Evolutionary conservation across 1,140 invertebrate genomes (phyloP), one percentile per base, ranked within the genome.

Genomic region (Oncopeltus fasciatus): DNA sequence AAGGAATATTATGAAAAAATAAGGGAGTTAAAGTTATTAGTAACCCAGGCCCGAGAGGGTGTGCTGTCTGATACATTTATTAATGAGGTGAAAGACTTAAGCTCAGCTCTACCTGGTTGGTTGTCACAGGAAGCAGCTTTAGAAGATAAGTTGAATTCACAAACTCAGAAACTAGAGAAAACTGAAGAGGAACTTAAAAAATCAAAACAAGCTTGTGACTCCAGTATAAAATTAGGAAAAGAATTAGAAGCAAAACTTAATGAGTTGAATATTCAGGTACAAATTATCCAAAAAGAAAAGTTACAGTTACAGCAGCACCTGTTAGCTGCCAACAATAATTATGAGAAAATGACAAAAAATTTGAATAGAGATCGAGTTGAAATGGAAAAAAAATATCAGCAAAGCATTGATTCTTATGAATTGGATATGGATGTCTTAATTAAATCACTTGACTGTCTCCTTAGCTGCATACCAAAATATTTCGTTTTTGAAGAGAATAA

Each of bases 391-490:
- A 29, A 57, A 16, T n/a, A 29, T 18, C 14, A 33, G 1, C n/a
- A 57, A 11, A 20, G n/a, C 9, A 16, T 57, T n/a, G n/a, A 57
- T 29, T 57, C 56, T 29, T 57, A 21, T 33, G 56, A 57, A 57
- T n/a, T n/a, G 29, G 56, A 57, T 33, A 14, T 57, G 9, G 16
- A 20, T 33, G 24, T 21, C 20, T 31, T 57, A 29, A 33, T 18
- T 24, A 57, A 57, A 20, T n/a, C 56, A 21, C 33, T 57, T 5
- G 18, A 38, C 16, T 26, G 31, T n/a, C 20, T 57, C 5, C 8
- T 38, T 8, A 8, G 2, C 26, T 24, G 12, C 24, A 53, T 27
- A 24, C 18, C 24, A 21, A 24, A 18, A 57, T 18, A 57, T 2
- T 57, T 57, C 20, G 26, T n/a, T 18, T 2, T n/a, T 57, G 28